These are phyloP conservation scores for Lithophane leautieri DNA, from an alignment of 2,888 invertebrate genomes.

Conservation along the genomic window DNA sequence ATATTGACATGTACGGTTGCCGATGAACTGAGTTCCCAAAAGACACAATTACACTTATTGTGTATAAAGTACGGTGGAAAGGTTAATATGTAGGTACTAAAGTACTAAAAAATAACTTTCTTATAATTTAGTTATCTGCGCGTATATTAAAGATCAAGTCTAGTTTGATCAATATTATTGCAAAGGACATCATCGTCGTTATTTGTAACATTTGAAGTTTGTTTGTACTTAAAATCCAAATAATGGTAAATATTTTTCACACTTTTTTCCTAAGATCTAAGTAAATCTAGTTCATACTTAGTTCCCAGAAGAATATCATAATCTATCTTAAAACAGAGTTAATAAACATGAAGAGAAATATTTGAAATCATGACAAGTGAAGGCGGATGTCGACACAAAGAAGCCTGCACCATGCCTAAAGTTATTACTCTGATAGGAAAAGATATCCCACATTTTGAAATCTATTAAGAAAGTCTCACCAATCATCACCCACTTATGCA, in stretches of 20 bases:
- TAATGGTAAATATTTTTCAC: neutral
- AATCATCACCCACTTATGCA: conserved; percentile 43
- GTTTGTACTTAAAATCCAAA: neutral
- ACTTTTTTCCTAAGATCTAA: neutral
- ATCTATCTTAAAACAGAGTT: neutral
- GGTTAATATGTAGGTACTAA: conserved; percentile 6
- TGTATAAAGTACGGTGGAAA: neutral
- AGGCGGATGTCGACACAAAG: conserved; percentile 43
- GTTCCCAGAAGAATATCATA: conserved; percentile 12
- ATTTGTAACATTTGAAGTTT: neutral
- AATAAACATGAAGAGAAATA: conserved; percentile 25
- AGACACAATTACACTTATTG: conserved; percentile 6
- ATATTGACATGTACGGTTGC: conserved; percentile 6
- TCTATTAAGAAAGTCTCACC: conserved; percentile 30
- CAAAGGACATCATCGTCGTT: neutral
- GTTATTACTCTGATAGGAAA: conserved; percentile 23
- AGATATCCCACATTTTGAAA: conserved; percentile 26
- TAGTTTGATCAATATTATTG: conserved; percentile 3
- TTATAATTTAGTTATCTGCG: neutral
- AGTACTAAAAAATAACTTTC: neutral
- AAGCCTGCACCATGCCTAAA: conserved; percentile 33
- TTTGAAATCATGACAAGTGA: conserved; percentile 43
- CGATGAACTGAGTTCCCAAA: conserved; percentile 16
- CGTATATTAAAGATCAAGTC: neutral
- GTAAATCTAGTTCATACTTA: conserved; percentile 3